Percentiles rank a stretch among this genome's conserved stretches.
These are phyloP conservation scores for Podilymbus podiceps DNA, from an alignment of 2,113 vertebrate genomes.

Conservation along the genomic window DNA sequence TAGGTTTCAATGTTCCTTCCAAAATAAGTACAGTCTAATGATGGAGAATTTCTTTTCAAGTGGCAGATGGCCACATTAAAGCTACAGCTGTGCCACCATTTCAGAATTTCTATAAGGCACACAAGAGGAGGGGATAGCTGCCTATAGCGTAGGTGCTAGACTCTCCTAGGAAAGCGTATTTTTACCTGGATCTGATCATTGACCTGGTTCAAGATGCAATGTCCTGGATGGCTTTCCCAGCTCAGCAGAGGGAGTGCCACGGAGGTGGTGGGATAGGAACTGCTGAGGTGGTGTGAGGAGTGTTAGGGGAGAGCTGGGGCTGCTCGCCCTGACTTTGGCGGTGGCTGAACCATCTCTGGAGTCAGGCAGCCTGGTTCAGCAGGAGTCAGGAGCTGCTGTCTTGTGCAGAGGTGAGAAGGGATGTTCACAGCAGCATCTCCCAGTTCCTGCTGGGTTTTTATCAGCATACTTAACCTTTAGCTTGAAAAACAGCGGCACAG, in stretches of 20 bases:
- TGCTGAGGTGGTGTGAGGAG: not conserved
- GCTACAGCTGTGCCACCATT: constrained; percentile 44
- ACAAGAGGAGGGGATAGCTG: not conserved
- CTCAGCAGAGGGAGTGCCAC: not conserved
- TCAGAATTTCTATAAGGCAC: not conserved
- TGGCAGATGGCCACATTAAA: constrained; percentile 46
- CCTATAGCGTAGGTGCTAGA: not conserved
- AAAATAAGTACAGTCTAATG: constrained; percentile 46
- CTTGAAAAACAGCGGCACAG: not conserved
- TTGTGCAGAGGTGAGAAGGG: not conserved
- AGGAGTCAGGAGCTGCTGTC: not conserved
- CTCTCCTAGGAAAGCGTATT: not conserved
- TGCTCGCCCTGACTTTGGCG: not conserved
- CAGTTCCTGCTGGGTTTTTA: not conserved
- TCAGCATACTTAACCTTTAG: not conserved
- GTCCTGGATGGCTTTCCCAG: not conserved
- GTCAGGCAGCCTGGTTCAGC: not conserved
- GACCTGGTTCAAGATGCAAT: rapidly evolving
- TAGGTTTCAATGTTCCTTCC: constrained; percentile 33
- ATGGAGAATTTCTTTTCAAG: constrained; percentile 42
- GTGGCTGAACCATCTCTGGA: not conserved
- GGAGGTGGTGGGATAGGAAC: not conserved
- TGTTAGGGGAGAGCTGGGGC: not conserved
- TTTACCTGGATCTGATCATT: not conserved
- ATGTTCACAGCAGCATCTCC: not conserved